Percentiles rank a stretch among this genome's conserved stretches.
These are phyloP conservation scores for Gavia stellata DNA, from an alignment of 2,113 vertebrate genomes.

Conservation along the genomic window DNA sequence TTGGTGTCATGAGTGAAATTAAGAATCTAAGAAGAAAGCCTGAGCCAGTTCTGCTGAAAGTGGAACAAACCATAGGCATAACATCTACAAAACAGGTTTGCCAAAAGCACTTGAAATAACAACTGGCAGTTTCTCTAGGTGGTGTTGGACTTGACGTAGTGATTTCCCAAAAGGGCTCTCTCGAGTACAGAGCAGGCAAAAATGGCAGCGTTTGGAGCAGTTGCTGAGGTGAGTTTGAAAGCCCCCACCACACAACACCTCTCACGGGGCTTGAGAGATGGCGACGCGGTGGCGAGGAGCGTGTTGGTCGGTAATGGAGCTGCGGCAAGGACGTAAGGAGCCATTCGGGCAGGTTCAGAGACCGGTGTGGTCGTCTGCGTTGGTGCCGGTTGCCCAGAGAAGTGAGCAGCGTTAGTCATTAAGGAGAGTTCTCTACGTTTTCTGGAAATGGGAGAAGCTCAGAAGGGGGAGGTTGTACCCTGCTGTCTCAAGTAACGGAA, in stretches of 20 bases:
- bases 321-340: not conserved
- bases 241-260: rapidly evolving
- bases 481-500: not conserved
- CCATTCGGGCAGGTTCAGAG: rapidly evolving
- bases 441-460: not conserved
- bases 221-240: not conserved
- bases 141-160: not conserved
- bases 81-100: not conserved
- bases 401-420: not conserved
- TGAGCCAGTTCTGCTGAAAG: conserved; percentile 8
- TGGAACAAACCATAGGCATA: not conserved
- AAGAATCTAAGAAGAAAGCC: not conserved
- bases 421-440: not conserved
- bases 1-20: not conserved
- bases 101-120: conserved; percentile 6
- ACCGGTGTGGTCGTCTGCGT: rapidly evolving
- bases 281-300: rapidly evolving
- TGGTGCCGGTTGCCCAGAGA: not conserved
- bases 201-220: not conserved
- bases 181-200: not conserved
- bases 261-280: not conserved
- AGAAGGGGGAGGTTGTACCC: not conserved
- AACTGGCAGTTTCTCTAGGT: not conserved
- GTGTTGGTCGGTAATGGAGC: not conserved
- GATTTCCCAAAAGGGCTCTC: not conserved